These are phyloP conservation scores for Eulemur mongoz DNA, from an alignment of 2,797 vertebrate genomes.

Conservation along the genomic window DNA sequence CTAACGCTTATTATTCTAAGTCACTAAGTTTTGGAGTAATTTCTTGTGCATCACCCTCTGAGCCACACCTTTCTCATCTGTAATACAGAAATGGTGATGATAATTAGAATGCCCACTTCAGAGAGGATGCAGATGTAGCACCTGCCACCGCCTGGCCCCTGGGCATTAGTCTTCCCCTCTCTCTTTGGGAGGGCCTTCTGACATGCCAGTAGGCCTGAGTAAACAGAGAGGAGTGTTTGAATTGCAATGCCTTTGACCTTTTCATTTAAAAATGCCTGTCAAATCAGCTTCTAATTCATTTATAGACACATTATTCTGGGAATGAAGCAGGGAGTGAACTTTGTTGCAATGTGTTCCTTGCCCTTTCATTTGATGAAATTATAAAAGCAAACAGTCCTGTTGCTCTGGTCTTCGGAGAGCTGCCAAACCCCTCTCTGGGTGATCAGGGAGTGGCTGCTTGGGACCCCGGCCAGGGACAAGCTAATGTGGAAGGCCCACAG, in stretches of 20 bases:
- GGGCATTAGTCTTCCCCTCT: neutral
- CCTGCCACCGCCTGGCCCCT: neutral
- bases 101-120: neutral
- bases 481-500: neutral
- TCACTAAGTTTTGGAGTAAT: neutral
- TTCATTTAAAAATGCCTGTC: constrained; percentile 53
- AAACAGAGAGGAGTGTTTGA: neutral
- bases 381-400: neutral
- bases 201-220: neutral
- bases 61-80: neutral
- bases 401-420: neutral
- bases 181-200: neutral
- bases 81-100: neutral
- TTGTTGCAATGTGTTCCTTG: constrained; percentile 5
- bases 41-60: neutral
- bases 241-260: constrained; percentile 51
- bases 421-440: neutral
- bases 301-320: constrained; percentile 31
- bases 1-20: neutral
- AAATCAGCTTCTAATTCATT: constrained; percentile 63
- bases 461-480: neutral
- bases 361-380: constrained; percentile 53
- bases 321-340: constrained; percentile 22
- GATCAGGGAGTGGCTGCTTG: neutral
- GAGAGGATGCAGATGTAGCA: neutral